Percentiles rank a stretch among this genome's conserved stretches.
Evolutionary conservation across 2,888 invertebrate genomes (phyloP).

Genomic region (Plebejus argus): DNA sequence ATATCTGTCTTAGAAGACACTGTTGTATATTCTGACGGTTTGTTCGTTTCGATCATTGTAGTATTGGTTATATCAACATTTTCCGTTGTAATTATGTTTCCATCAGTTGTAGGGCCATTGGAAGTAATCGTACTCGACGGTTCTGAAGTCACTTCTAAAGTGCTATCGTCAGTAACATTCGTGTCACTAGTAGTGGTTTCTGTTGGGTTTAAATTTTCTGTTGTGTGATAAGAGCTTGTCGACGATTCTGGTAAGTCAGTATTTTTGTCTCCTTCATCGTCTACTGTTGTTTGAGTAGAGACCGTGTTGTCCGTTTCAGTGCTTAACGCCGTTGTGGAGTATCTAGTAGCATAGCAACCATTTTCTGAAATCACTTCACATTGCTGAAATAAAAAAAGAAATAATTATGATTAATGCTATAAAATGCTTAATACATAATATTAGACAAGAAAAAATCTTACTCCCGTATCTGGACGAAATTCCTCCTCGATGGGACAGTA

Average conservation of each 20-base stretch:
- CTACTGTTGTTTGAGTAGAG: conserved; percentile 6
- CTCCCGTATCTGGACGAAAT: conserved; percentile 31
- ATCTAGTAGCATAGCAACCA: conserved; percentile 39
- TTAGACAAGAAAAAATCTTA: conserved; percentile 2
- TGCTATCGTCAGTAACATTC: neutral
- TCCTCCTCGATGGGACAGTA: conserved; percentile 34
- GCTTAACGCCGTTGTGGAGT: conserved; percentile 31
- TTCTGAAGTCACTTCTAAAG: neutral
- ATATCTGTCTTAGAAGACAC: neutral
- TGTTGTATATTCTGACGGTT: neutral
- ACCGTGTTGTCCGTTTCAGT: conserved; percentile 22
- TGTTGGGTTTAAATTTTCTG: neutral
- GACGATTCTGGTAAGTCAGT: neutral
- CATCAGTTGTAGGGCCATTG: neutral
- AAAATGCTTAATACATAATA: no score
- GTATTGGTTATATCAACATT: neutral
- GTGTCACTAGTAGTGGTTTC: neutral
- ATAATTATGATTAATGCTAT: neutral
- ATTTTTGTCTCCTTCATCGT: conserved; percentile 24
- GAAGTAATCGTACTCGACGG: neutral
- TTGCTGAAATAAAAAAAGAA: conserved; percentile 34
- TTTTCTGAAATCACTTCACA: conserved; percentile 40
- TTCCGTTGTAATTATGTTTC: neutral
- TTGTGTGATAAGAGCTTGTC: neutral
- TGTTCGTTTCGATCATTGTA: neutral